A percentile compares a stretch with the other conserved stretches of the same genome.
These are phyloP conservation scores for Zoanthus solanderi DNA, from an alignment of 92 coral and sea anemone genomes.

Conservation along the genomic window DNA sequence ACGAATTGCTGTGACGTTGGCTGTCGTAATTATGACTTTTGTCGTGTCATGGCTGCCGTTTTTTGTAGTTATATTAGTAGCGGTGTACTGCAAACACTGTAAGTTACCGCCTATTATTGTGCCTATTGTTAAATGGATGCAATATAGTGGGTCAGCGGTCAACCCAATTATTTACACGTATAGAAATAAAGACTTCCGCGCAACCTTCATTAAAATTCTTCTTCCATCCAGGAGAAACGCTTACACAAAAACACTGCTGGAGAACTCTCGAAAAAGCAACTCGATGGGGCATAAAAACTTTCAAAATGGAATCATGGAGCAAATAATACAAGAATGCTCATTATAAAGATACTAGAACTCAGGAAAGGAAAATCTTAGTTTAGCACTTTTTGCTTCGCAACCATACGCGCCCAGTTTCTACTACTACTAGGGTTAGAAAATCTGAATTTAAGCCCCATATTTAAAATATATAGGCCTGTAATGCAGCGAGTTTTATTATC, in stretches of 20 bases:
- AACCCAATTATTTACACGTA: constrained; percentile 93
- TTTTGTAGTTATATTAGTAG: constrained; percentile 66
- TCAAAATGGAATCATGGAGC: background rate
- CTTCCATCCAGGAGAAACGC: constrained; percentile 50
- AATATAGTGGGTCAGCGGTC: constrained; percentile 91
- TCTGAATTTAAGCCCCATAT: too few species aligned
- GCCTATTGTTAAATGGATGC: constrained; percentile 90
- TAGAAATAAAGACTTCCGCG: constrained; percentile 81
- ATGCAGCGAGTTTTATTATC: too few species aligned
- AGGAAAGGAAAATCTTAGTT: too few species aligned
- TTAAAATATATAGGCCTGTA: too few species aligned
- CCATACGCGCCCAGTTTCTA: too few species aligned
- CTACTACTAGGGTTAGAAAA: too few species aligned
- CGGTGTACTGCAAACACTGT: constrained; percentile 64
- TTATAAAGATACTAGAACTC: background rate
- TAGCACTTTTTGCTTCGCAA: too few species aligned
- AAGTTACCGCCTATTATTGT: constrained; percentile 60
- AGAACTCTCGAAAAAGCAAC: constrained; percentile 14
- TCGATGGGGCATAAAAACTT: background rate
- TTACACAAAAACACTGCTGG: background rate
- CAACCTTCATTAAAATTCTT: constrained; percentile 74
- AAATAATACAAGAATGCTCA: background rate
- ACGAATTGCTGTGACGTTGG: constrained; percentile 92
- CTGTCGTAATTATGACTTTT: constrained; percentile 89
- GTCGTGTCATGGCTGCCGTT: constrained; percentile 91